A percentile compares a stretch with the other conserved stretches of the same genome.
These are phyloP conservation scores for Pempheris klunzingeri DNA, from an alignment of 2,797 vertebrate genomes.

Conservation along the genomic window DNA sequence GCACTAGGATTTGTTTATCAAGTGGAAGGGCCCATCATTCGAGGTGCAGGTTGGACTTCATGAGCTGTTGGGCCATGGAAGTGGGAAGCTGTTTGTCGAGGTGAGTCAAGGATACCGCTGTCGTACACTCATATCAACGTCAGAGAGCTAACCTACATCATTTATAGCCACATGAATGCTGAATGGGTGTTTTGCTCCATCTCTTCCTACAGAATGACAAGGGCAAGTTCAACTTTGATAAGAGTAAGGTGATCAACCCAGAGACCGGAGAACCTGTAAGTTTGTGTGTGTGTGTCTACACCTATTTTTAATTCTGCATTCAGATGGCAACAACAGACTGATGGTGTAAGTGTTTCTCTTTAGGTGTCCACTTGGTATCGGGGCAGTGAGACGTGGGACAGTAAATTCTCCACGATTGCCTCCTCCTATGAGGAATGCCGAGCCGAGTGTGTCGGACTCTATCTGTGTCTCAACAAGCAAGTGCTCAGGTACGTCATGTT, in stretches of 20 bases:
- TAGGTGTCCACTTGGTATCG: slow-evolving; percentile 93
- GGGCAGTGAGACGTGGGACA: slow-evolving; percentile 93
- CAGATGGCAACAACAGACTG: not conserved
- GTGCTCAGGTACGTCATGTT: slow-evolving; percentile 86
- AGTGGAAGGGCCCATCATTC: slow-evolving; percentile 92
- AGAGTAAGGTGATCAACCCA: slow-evolving; percentile 88
- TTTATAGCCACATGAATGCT: not conserved
- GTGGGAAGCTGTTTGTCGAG: slow-evolving; percentile 94
- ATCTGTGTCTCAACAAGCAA: slow-evolving; percentile 90
- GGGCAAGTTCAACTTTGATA: slow-evolving; percentile 91
- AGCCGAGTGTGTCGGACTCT: slow-evolving; percentile 93
- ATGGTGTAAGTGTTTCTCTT: not conserved
- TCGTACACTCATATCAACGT: not conserved
- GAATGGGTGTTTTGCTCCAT: not conserved
- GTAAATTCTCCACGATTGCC: slow-evolving; percentile 93
- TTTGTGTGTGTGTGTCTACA: slow-evolving; percentile 10
- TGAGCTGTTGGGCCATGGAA: slow-evolving; percentile 93
- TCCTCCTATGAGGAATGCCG: slow-evolving; percentile 94
- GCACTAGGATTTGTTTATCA: slow-evolving; percentile 90
- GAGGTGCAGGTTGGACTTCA: slow-evolving; percentile 96
- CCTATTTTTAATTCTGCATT: not conserved
- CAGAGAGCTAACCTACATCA: not conserved
- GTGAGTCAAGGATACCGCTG: slow-evolving; percentile 67
- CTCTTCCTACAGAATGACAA: slow-evolving; percentile 84
- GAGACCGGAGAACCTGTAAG: slow-evolving; percentile 91